These are phyloP conservation scores for Trigoniulus corallinus DNA, from an alignment of 1,140 invertebrate genomes.

Conservation along the genomic window DNA sequence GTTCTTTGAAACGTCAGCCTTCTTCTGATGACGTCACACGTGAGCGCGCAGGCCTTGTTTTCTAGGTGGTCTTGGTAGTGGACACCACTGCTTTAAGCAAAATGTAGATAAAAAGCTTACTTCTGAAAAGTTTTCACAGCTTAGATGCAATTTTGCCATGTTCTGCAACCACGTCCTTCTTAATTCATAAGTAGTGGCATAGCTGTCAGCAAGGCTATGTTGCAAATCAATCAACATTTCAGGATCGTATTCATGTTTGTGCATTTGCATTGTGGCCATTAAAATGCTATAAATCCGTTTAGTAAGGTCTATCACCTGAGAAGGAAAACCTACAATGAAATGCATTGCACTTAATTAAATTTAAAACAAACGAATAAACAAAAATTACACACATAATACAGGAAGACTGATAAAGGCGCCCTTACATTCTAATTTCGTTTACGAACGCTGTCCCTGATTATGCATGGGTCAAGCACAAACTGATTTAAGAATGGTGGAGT, in stretches of 20 bases:
- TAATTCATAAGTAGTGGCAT: conserved; percentile 81
- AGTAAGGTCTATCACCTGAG: conserved; percentile 80
- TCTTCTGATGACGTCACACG: no score
- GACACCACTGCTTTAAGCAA: neutral
- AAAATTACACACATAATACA: neutral
- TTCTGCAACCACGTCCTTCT: conserved; percentile 84
- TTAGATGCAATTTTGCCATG: conserved; percentile 62
- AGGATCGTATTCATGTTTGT: conserved; percentile 70
- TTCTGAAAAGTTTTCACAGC: conserved; percentile 63
- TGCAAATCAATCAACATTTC: conserved; percentile 83
- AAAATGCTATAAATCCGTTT: conserved; percentile 80
- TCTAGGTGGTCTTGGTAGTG: conserved; percentile 5
- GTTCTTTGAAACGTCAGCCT: no score
- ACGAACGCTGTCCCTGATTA: no score
- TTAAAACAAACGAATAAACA: no score
- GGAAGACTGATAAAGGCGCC: no score
- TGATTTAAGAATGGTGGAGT: no score
- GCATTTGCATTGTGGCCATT: conserved; percentile 82
- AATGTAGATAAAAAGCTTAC: conserved; percentile 21
- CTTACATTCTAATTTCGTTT: neutral
- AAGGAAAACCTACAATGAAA: conserved; percentile 55
- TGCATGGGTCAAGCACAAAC: no score
- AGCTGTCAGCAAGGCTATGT: conserved; percentile 82
- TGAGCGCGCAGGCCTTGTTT: neutral
- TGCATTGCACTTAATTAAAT: neutral